These are phyloP conservation scores for Acrocyrtus sp. DNA, from an alignment of 2,888 invertebrate species.

Conservation along the genomic window DNA sequence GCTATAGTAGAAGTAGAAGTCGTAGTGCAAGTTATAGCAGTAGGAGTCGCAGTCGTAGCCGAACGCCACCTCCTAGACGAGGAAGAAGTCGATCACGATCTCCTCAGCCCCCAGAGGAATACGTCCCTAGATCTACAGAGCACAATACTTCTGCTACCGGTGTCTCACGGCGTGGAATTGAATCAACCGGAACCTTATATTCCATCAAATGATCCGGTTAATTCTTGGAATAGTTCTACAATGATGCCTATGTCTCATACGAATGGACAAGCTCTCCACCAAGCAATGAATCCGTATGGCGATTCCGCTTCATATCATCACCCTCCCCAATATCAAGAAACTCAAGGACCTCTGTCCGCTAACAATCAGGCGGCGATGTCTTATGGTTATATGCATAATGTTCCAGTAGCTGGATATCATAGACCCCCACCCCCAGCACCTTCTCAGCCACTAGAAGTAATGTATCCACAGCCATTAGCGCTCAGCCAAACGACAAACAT, in stretches of 20 bases:
- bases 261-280: slow-evolving; percentile 27
- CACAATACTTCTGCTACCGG: neutral
- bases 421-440: neutral
- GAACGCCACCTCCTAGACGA: slow-evolving; percentile 38
- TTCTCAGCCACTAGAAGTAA: neutral
- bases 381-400: slow-evolving; percentile 3
- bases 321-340: slow-evolving; percentile 12
- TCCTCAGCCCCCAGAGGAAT: slow-evolving; percentile 41
- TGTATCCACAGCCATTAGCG: slow-evolving; percentile 6
- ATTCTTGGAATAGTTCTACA: slow-evolving; percentile 19
- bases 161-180: neutral
- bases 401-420: neutral
- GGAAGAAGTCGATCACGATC: slow-evolving; percentile 27
- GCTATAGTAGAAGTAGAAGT: slow-evolving; percentile 47
- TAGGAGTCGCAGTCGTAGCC: slow-evolving; percentile 52
- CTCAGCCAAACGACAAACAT: neutral
- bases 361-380: neutral
- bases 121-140: slow-evolving; percentile 38
- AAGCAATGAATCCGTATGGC: slow-evolving; percentile 34
- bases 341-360: neutral
- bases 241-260: slow-evolving; percentile 25
- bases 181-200: slow-evolving; percentile 51
- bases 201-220: slow-evolving; percentile 37
- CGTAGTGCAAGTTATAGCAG: slow-evolving; percentile 53
- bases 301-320: neutral